Base-by-base conservation (phyloP, 2,113 vertebrate species). In the Microcebus tavaratra region DNA sequence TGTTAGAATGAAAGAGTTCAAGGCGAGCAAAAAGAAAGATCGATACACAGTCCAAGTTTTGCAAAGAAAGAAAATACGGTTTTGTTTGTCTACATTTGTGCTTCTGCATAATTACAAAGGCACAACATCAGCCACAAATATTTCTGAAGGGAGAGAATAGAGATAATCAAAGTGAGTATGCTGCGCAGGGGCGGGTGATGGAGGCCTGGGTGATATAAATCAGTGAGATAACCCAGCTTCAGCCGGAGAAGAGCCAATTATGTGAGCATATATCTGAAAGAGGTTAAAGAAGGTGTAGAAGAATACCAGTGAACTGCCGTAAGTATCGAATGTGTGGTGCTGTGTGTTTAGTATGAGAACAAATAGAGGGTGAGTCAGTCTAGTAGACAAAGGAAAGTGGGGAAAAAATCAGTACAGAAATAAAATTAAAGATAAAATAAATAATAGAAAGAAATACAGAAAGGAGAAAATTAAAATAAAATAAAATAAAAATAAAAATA, bases 41-140 rank as follows among this genome's bases (percentile, higher is more conserved):
- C 17, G 6, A 70, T 89, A 89, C 25, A 11, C 10, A 86, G 29
- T 39, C 36, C 39, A 81, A 36, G 29, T 67, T 67, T 65, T 45
- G 25, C 89, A 14, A 70, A 90, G 88, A 39, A 92, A 92, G 91
- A 92, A 94, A 84, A 89, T 79, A 67, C 50, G 53, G 6, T 61
- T 93, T 87, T 59, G 45, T 75, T 95, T 95, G 91, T 65, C 84
- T 88, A 20, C 8, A 68, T 11, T 90, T 80, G 67, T 80, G 67
- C 57, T 94, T 94, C 82, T 90, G 14, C 15, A 34, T 96, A 92
- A 88, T 96, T 92, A 53, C 31, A 82, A 89, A 94, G 55, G 50
- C 5, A 67, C 3, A 20, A 15, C 20, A 72, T 45, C 7, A 4
- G 68, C 31, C 11, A 21, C 85, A 96, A 70, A 86, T 92, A 70